These are phyloP conservation scores for Tetramorium bicarinatum DNA, from an alignment of 2,888 invertebrate genomes.

Conservation along the genomic window DNA sequence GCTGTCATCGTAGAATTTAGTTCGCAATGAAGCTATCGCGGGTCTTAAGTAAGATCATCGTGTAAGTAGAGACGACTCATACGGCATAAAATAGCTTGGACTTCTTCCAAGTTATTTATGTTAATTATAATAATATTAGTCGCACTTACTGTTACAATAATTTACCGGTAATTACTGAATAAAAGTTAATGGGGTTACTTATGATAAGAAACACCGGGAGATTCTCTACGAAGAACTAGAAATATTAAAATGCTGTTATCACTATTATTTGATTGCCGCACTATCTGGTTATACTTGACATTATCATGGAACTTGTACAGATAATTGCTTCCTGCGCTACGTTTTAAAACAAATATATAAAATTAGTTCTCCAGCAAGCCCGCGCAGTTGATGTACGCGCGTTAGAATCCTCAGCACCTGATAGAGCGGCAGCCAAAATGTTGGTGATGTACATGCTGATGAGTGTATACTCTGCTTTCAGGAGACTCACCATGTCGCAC, in stretches of 20 bases:
- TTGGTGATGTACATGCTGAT: slow-evolving; percentile 10
- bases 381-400: neutral
- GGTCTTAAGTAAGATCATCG: slow-evolving; percentile 3
- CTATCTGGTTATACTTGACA: slow-evolving; percentile 54
- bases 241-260: slow-evolving; percentile 31
- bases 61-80: slow-evolving; percentile 19
- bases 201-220: neutral
- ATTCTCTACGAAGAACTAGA: neutral
- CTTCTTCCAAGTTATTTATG: neutral
- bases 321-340: slow-evolving; percentile 60
- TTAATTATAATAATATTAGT: neutral
- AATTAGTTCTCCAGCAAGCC: slow-evolving; percentile 10
- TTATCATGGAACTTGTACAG: slow-evolving; percentile 60
- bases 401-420: neutral
- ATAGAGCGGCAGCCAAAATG: neutral
- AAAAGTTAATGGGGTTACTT: neutral
- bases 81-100: neutral
- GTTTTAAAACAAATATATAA: slow-evolving; percentile 2
- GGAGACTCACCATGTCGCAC: slow-evolving; percentile 86
- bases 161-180: neutral
- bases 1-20: neutral
- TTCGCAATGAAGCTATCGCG: slow-evolving; percentile 6
- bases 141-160: neutral
- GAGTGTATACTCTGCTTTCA: slow-evolving; percentile 62
- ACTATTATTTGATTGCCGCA: slow-evolving; percentile 32